Percentiles rank a stretch among this genome's conserved stretches.
Conservation (phyloP, 30 jellyfish, hydroid and myxozoan species). For the Cassiopea xamachana region DNA sequence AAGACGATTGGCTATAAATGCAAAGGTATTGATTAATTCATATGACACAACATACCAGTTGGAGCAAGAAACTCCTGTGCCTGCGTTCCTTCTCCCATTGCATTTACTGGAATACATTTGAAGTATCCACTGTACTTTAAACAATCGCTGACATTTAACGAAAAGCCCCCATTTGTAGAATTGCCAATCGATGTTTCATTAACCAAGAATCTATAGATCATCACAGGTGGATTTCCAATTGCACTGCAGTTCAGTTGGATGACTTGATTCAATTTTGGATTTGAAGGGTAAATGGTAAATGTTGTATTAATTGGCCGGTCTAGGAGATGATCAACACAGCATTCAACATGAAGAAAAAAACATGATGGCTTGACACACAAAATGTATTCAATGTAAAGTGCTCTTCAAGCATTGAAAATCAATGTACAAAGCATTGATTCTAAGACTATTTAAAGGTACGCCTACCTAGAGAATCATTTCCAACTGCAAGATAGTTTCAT, state of each 20-base stretch:
- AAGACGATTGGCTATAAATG: background rate
- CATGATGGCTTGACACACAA: no score
- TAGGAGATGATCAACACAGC: background rate
- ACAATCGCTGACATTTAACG: slow-evolving; percentile 6
- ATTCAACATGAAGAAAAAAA: no score
- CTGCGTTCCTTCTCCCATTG: slow-evolving; percentile 16
- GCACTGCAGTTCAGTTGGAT: slow-evolving; percentile 23
- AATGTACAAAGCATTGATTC: no score
- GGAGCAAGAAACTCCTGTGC: background rate
- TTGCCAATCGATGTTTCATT: slow-evolving; percentile 14
- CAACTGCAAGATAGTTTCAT: no score
- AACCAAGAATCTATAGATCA: slow-evolving; percentile 20
- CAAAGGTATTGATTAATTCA: background rate
- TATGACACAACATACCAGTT: background rate
- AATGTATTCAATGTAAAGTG: no score
- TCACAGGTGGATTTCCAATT: slow-evolving; percentile 11
- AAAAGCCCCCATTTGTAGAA: slow-evolving; percentile 11
- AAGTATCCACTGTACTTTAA: background rate
- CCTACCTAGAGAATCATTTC: no score
- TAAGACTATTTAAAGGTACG: no score
- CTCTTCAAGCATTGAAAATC: no score
- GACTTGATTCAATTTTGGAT: background rate
- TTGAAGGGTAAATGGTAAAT: slow-evolving; percentile 1
- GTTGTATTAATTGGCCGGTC: slow-evolving; percentile 30
- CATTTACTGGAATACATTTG: slow-evolving; percentile 45